A percentile compares a stretch with the other conserved stretches of the same genome.
These are phyloP conservation scores for Eupithecia tripunctaria DNA, from an alignment of 2,888 invertebrate species.

Conservation along the genomic window DNA sequence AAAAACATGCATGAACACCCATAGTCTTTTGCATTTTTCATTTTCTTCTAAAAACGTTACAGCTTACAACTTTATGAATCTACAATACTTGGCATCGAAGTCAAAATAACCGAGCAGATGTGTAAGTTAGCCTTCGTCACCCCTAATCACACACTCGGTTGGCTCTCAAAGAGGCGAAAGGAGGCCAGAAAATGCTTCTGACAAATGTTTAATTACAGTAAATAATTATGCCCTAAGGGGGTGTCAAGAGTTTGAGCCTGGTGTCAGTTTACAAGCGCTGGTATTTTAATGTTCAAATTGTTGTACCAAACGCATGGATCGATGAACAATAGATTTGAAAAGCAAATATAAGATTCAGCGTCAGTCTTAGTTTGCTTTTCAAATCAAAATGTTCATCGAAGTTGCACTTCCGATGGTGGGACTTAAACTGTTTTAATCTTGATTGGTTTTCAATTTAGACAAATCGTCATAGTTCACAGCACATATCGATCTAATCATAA, in stretches of 20 bases:
- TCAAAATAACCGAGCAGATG: conserved; percentile 23
- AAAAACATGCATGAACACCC: not conserved
- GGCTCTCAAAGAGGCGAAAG: conserved; percentile 62
- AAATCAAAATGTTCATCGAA: not conserved
- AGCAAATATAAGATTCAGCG: no score
- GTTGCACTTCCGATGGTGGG: not conserved
- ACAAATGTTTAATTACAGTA: conserved; percentile 67
- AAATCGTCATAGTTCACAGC: not conserved
- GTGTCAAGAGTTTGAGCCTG: conserved; percentile 23
- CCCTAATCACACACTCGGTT: conserved; percentile 75
- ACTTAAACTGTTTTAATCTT: not conserved
- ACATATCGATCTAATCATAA: not conserved
- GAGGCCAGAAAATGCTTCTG: conserved; percentile 57
- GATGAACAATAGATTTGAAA: no score
- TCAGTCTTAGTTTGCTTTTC: not conserved
- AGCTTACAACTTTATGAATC: not conserved
- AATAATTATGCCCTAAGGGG: conserved; percentile 60
- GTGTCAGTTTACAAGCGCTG: conserved; percentile 17
- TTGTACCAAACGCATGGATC: not conserved
- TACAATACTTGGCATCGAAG: conserved; percentile 1
- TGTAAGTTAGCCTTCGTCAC: conserved; percentile 55
- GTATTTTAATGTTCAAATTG: conserved; percentile 19
- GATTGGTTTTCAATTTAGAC: not conserved
- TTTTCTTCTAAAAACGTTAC: not conserved
- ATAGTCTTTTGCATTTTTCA: not conserved